Base-by-base conservation (phyloP, 2,888 invertebrate species). In the Agriopis aurantiaria region DNA sequence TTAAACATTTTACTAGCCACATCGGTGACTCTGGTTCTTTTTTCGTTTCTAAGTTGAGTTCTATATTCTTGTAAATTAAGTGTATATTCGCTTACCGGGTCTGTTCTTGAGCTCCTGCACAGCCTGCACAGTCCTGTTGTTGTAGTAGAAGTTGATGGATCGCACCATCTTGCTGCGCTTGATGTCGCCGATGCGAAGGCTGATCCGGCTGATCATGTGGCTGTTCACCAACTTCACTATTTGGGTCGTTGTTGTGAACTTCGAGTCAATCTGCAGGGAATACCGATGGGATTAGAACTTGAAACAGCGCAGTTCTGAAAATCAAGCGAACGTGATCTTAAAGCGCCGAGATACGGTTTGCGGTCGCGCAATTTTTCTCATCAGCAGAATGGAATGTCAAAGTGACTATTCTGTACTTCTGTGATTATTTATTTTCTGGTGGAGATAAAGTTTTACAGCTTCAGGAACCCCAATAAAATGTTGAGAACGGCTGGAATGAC, bases 101-200 rank as follows among this genome's bases (percentile, higher is more conserved):
- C 98, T 97, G 88, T 99, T 99, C 92, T 99, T 99, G 52, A 99
- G 94, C 87, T 99, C 99, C 33, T 99, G 99, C 5, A 99, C 99
- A 0, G 99, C 99, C 86, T 99, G 99, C 0, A 99, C 99, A 61
- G 97, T 97, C 66, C 99, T 96, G 88, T 99, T 99, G 89, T 99
- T 99, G 94, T 99, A 99, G 91, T 98, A 99, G 80, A 99, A 97
- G 90, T 98, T 98, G 83, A 99, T 97, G 0, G 98, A 97, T 73
- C 98, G 96, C 67, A 99, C 99, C 99, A 99, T 99, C 95, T 99
- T 99, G 67, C 98, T 98, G 72, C 99, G 96, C 89, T 99, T 99
- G 75, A 99, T 95, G 89, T 99, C 99, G 9, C 98, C 98, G 83
- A 99, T 98, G 68, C 99, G 96, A 53, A 99, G 95, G 49, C 97